These are phyloP conservation scores for Sternarchorhynchus goeldii DNA, from an alignment of 2,797 vertebrate species.

Conservation along the genomic window DNA sequence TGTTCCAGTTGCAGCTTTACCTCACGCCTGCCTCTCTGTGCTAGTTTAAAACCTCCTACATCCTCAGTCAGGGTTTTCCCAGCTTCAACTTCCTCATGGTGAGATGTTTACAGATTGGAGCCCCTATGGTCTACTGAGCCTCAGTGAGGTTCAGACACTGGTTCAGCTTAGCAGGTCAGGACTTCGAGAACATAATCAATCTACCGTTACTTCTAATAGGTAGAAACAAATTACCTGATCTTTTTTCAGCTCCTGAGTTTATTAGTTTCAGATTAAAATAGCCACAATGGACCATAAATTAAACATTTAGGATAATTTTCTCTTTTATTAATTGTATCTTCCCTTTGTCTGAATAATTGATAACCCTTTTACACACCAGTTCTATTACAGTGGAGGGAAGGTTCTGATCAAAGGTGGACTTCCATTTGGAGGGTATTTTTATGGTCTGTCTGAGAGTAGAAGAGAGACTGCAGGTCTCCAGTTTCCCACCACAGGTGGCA, in stretches of 20 bases:
- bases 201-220: background rate
- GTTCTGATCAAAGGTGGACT: constrained; percentile 8
- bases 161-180: background rate
- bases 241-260: background rate
- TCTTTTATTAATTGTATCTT: constrained; percentile 1
- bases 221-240: constrained; percentile 14
- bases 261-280: background rate
- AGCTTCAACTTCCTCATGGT: no score
- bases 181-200: constrained; percentile 2
- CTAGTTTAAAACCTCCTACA: no score
- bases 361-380: background rate
- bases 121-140: background rate
- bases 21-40: no score
- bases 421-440: constrained; percentile 6
- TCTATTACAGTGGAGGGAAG: background rate
- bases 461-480: constrained; percentile 13
- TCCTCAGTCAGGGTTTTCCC: no score
- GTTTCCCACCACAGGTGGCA: background rate
- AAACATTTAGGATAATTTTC: background rate
- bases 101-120: background rate
- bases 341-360: constrained; percentile 3
- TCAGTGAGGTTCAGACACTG: no score
- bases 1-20: no score
- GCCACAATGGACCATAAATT: background rate
- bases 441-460: constrained; percentile 16